Evolutionary conservation across 1,140 invertebrate species (phyloP).

Genomic region (Antheraea pernyi): DNA sequence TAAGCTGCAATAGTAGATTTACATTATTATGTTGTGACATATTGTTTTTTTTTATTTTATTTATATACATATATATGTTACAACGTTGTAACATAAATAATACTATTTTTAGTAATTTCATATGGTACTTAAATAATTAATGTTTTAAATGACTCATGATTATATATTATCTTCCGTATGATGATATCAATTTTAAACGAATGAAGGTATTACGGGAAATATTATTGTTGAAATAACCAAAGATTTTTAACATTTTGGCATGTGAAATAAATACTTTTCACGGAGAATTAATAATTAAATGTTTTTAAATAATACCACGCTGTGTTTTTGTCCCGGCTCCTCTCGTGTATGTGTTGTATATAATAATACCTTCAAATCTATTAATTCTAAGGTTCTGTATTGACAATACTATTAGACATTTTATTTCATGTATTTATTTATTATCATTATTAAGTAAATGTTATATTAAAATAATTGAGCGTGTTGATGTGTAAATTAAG

Average conservation of each 20-base stretch:
- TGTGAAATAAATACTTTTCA: background rate
- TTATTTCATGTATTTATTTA: constrained; percentile 72
- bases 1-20: constrained; percentile 22
- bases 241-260: constrained; percentile 12
- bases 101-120: constrained; percentile 7
- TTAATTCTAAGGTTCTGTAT: constrained; percentile 57
- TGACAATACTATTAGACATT: constrained; percentile 57
- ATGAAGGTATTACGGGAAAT: constrained; percentile 11
- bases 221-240: constrained; percentile 8
- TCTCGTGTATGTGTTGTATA: constrained; percentile 29
- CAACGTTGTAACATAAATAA: constrained; percentile 1
- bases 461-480: constrained; percentile 65
- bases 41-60: constrained; percentile 4
- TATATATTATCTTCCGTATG: background rate
- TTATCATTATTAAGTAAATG: constrained; percentile 65
- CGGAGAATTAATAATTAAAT: background rate
- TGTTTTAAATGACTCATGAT: background rate
- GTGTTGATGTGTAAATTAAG: constrained; percentile 69
- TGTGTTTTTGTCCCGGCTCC: constrained; percentile 29
- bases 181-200: background rate
- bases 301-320: background rate
- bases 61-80: background rate
- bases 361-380: constrained; percentile 49
- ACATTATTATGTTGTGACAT: background rate
- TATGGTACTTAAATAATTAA: constrained; percentile 15